Conservation (phyloP, 2,113 vertebrate genomes). For the Furnarius figulus region DNA sequence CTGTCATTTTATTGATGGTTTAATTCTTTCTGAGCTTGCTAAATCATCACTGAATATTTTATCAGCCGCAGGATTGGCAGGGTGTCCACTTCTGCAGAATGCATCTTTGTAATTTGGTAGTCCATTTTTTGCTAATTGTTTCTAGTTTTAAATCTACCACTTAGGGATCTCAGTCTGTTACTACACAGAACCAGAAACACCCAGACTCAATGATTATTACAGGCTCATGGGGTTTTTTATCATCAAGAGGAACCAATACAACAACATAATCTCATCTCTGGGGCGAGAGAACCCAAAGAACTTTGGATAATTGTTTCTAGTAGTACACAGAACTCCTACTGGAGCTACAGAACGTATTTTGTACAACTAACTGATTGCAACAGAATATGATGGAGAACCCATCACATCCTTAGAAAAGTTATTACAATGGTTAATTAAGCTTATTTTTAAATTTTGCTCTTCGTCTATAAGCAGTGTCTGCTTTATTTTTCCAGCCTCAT, state of each 20-base stretch:
- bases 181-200: not conserved
- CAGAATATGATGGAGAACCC: not conserved
- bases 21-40: not conserved
- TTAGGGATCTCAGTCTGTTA: slow-evolving; percentile 10
- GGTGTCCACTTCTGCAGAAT: not conserved
- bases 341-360: not conserved
- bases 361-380: not conserved
- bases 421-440: not conserved
- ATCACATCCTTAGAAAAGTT: not conserved
- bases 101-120: not conserved
- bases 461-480: not conserved
- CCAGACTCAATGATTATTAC: not conserved
- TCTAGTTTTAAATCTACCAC: not conserved
- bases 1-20: slow-evolving; percentile 4
- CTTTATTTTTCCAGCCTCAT: not conserved
- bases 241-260: not conserved
- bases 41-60: not conserved
- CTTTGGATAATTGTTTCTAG: not conserved
- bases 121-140: not conserved
- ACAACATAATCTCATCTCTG: not conserved
- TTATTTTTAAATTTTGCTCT: not conserved
- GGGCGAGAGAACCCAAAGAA: not conserved
- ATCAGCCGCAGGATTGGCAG: not conserved
- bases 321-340: not conserved
- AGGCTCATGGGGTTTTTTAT: not conserved